Evolutionary conservation across 2,797 vertebrate species (phyloP).

Genomic region (Cynopterus sphinx): DNA sequence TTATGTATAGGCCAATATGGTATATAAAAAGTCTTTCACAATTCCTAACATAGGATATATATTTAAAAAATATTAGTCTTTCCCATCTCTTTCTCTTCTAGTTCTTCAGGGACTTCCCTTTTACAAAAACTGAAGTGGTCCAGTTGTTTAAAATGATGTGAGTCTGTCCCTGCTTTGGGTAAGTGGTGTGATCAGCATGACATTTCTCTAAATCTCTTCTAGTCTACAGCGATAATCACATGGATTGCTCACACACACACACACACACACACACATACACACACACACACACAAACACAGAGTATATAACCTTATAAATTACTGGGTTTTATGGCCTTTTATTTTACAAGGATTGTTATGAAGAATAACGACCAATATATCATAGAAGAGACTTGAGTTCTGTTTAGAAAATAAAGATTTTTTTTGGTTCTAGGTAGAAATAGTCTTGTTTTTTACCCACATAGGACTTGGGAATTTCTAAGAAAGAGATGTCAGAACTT

Average conservation of each 20-base stretch:
- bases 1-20: background rate
- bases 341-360: constrained; percentile 66
- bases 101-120: background rate
- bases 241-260: background rate
- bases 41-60: background rate
- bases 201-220: constrained; percentile 29
- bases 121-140: background rate
- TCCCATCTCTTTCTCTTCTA: background rate
- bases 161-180: background rate
- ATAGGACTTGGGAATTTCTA: constrained; percentile 10
- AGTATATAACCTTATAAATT: constrained; percentile 57
- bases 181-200: background rate
- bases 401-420: constrained; percentile 56
- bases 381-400: constrained; percentile 48
- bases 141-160: constrained; percentile 3
- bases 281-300: background rate
- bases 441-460: constrained; percentile 19
- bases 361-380: constrained; percentile 54
- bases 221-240: background rate
- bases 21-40: background rate
- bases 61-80: constrained; percentile 39
- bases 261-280: background rate
- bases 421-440: constrained; percentile 43
- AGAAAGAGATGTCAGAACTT: constrained; percentile 25
- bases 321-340: constrained; percentile 48